Base-by-base conservation (phyloP, 2,888 invertebrate species). In the Epinotia bilunana region DNA sequence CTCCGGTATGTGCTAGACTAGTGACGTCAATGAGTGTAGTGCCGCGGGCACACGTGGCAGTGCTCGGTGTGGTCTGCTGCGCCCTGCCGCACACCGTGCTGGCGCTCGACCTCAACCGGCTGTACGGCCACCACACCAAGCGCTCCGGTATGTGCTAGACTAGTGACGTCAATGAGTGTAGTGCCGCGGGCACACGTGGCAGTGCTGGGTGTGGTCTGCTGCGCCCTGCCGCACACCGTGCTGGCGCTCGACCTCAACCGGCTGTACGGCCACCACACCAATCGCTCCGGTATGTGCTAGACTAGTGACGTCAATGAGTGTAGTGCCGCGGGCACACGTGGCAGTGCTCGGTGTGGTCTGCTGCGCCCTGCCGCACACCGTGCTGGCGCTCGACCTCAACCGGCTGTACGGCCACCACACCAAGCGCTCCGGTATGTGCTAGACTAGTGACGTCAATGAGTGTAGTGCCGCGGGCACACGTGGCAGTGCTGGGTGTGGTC, bases 231-330 rank as follows among this genome's bases (percentile, higher is more conserved):
- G 67, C 95, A 95, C 82, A 94, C 95, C 73, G 95, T 95, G 81
- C 94, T 95, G 87, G 96, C 97, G 79, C 95, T 98, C 82, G 97
- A 98, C 94, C 95, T 98, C 82, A 97, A 96, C 91, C 95, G 96
- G 79, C 95, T 98, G 74, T 97, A 98, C 85, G 97, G 97, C 20
- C 97, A 97, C 87, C 95, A 95, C 85, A 95, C 95, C 78, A 97
- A 97, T 87, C 92, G 97, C 81, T 95, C 96, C 82, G 96, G 97
- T 97, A 85, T 95, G 95, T 91, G 70, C 7, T 7, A 49, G 9
- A 70, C 18, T 63, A 28, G 33, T 33, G 7, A 9, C 9, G 39
- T 39, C 39, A 16, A 2, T 5, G 13, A 61, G 20, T 57, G 20
- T 57, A 57, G 57, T 90, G 91, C 80, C 90, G 93, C 78, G 86